Conservation (phyloP, 92 coral and sea anemone genomes). For the Paragorgia papillata region DNA sequence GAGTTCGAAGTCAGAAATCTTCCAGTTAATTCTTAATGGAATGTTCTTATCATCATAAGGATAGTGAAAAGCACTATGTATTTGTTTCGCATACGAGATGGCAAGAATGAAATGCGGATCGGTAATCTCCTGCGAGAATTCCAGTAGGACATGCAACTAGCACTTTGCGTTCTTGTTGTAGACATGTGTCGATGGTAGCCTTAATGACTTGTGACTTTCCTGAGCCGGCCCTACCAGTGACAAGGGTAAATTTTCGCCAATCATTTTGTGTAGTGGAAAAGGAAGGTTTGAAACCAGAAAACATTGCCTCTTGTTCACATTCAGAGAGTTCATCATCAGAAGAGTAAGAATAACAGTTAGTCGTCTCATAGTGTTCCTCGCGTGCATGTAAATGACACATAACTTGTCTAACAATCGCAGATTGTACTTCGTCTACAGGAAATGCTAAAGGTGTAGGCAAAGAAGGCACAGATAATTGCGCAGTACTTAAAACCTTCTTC, state of each 20-base stretch:
- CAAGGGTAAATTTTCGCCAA: slow-evolving; percentile 14
- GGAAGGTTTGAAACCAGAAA: not conserved
- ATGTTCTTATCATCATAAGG: slow-evolving; percentile 12
- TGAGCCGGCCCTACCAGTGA: slow-evolving; percentile 46
- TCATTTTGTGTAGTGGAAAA: not conserved
- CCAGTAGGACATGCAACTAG: not conserved
- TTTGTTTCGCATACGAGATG: not conserved
- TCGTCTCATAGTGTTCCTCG: no score
- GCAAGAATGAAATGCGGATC: not conserved
- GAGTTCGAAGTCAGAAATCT: no score
- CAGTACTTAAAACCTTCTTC: not conserved
- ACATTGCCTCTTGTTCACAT: not conserved
- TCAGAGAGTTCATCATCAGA: no score
- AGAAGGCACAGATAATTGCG: not conserved
- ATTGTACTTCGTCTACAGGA: no score
- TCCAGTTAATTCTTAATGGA: no score
- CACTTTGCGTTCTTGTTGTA: not conserved
- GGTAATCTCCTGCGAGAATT: not conserved
- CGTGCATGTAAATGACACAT: no score
- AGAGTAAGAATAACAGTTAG: no score
- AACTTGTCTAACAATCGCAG: no score
- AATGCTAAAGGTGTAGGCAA: not conserved
- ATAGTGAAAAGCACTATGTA: slow-evolving; percentile 40
- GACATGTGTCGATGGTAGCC: not conserved
- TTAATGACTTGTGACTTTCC: slow-evolving; percentile 18